Conservation (phyloP, 2,797 vertebrate genomes). For the Coilia nasus region DNA sequence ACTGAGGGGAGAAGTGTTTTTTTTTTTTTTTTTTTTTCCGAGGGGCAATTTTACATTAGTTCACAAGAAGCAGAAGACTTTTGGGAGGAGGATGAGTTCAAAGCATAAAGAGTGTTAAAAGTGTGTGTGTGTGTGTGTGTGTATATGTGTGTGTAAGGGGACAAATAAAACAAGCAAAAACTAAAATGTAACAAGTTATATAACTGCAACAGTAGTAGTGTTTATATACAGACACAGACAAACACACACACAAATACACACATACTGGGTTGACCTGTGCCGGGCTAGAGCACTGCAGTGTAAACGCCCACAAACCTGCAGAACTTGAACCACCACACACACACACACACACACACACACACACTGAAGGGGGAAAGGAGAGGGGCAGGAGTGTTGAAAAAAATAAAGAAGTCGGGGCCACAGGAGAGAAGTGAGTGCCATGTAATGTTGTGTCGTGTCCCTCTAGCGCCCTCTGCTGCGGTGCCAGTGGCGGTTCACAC, state of each 20-base stretch:
- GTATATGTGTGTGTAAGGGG: constrained; percentile 22
- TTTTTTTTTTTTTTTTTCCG: neutral
- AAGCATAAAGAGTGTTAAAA: neutral
- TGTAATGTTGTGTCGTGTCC: neutral
- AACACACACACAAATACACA: constrained; percentile 51
- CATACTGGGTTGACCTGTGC: constrained; percentile 65
- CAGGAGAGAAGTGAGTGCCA: neutral
- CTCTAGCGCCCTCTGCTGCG: neutral
- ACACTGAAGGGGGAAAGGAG: neutral
- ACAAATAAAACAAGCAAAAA: neutral
- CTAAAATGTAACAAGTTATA: neutral
- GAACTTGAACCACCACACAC: neutral
- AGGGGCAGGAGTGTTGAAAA: neutral
- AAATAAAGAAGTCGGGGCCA: neutral
- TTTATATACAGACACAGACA: constrained; percentile 41
- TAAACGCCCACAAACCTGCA: constrained; percentile 47
- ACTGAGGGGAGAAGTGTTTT: neutral
- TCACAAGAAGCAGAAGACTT: neutral
- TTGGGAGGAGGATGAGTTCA: neutral
- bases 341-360: constrained; percentile 16
- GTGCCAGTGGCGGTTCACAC: too few species aligned
- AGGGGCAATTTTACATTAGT: neutral
- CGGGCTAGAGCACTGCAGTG: constrained; percentile 67
- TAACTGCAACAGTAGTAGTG: constrained; percentile 8
- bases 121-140: neutral